Evolutionary conservation across 1,140 invertebrate genomes (phyloP).

Genomic region (Hylaeus volcanicus): DNA sequence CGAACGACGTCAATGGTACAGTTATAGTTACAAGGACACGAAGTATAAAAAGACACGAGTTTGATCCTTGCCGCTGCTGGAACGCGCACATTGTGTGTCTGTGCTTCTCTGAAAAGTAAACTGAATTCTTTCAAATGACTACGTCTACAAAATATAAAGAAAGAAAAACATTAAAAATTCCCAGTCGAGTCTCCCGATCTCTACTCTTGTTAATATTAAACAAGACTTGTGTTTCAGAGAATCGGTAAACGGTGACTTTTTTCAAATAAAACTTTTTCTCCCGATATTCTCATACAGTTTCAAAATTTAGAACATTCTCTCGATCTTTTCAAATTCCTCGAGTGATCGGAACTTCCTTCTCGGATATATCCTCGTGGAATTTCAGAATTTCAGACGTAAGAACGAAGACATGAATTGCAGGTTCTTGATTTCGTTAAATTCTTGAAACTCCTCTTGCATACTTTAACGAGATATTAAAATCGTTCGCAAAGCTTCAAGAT

Average conservation of each 20-base stretch:
- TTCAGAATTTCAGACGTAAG: not conserved
- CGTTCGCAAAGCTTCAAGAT: not conserved
- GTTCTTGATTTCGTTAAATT: not conserved
- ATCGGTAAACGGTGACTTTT: too few relatives aligned
- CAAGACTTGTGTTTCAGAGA: not conserved
- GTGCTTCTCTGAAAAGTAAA: not conserved
- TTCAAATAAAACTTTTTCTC: too few relatives aligned
- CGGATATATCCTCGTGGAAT: too few relatives aligned
- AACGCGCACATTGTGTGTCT: not conserved
- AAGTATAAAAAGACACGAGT: slow-evolving; percentile 2
- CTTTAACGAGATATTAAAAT: not conserved
- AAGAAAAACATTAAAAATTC: not conserved
- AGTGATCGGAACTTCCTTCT: too few relatives aligned
- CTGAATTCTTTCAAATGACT: not conserved
- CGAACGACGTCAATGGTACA: slow-evolving; percentile 17
- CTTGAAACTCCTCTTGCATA: not conserved
- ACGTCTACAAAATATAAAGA: not conserved
- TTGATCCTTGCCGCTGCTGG: not conserved
- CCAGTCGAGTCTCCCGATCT: not conserved
- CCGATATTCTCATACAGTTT: not conserved
- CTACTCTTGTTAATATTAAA: not conserved
- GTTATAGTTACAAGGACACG: slow-evolving; percentile 21
- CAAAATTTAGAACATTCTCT: not conserved
- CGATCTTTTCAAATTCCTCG: too few relatives aligned
- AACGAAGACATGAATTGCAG: not conserved